Conservation (phyloP, 2,888 invertebrate genomes). For the Metalampra italica region DNA sequence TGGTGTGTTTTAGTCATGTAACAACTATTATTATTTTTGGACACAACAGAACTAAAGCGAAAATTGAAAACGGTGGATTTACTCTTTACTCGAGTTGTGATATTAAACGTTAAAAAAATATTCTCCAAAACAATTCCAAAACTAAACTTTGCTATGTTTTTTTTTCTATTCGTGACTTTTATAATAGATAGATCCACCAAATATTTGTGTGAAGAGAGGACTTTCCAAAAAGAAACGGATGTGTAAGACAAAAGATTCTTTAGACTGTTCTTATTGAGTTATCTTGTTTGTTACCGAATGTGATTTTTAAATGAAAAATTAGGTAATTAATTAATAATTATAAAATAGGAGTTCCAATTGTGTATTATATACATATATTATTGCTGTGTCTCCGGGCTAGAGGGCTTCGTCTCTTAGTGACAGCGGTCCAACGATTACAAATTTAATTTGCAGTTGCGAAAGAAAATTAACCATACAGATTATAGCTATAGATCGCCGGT, state of each 20-base stretch:
- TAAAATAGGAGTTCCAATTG: conserved; percentile 75
- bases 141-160: background rate
- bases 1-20: conserved; percentile 41
- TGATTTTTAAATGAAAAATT: conserved; percentile 65
- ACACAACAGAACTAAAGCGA: conserved; percentile 15
- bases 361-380: conserved; percentile 46
- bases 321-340: conserved; percentile 75
- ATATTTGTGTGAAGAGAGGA: conserved; percentile 19
- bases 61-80: conserved; percentile 26
- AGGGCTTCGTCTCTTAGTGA: too few relatives aligned
- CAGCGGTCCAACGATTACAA: background rate
- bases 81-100: conserved; percentile 21
- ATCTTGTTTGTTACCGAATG: conserved; percentile 75
- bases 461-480: too few relatives aligned
- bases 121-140: conserved; percentile 20
- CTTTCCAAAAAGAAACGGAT: conserved; percentile 6
- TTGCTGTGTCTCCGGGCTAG: conserved; percentile 6
- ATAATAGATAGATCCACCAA: conserved; percentile 25
- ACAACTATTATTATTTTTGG: conserved; percentile 36
- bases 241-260: conserved; percentile 36
- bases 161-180: background rate
- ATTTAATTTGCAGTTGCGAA: too few relatives aligned
- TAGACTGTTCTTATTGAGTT: conserved; percentile 58
- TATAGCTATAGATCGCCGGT: too few relatives aligned
- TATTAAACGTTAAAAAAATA: conserved; percentile 13